phyloP scores from a whole-genome alignment of 64 coral and sea anemone genomes.

The Montipora sp. region DNA sequence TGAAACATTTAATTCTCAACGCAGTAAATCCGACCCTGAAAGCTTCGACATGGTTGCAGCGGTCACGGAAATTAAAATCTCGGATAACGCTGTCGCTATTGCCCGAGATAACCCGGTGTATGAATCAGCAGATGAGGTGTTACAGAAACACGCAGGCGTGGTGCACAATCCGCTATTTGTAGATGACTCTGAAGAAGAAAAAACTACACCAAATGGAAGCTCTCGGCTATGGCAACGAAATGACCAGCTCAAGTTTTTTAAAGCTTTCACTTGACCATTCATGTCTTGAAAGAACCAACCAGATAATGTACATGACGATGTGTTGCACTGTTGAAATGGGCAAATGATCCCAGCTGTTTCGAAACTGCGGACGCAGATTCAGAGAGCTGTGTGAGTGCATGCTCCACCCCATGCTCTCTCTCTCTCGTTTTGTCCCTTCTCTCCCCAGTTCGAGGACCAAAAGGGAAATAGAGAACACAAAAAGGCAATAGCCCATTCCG shows the following conservation, averaged over 20 bases:
- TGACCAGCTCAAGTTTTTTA: background rate
- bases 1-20: background rate
- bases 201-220: background rate
- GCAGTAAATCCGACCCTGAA: background rate
- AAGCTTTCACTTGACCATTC: background rate
- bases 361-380: too few relatives aligned
- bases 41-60: background rate
- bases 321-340: background rate
- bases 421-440: too few relatives aligned
- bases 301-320: background rate
- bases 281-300: background rate
- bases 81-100: constrained; percentile 53
- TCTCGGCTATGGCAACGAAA: background rate
- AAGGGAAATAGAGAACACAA: too few relatives aligned
- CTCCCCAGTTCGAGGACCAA: too few relatives aligned
- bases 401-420: too few relatives aligned
- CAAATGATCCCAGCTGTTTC: too few relatives aligned
- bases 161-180: constrained; percentile 72
- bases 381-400: too few relatives aligned
- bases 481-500: too few relatives aligned
- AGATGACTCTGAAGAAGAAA: constrained; percentile 31
- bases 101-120: constrained; percentile 78
- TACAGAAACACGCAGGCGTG: constrained; percentile 54
- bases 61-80: constrained; percentile 65
- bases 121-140: constrained; percentile 74